phyloP scores from a whole-genome alignment of 2,888 invertebrate species.

The Tetropium fuscum region DNA sequence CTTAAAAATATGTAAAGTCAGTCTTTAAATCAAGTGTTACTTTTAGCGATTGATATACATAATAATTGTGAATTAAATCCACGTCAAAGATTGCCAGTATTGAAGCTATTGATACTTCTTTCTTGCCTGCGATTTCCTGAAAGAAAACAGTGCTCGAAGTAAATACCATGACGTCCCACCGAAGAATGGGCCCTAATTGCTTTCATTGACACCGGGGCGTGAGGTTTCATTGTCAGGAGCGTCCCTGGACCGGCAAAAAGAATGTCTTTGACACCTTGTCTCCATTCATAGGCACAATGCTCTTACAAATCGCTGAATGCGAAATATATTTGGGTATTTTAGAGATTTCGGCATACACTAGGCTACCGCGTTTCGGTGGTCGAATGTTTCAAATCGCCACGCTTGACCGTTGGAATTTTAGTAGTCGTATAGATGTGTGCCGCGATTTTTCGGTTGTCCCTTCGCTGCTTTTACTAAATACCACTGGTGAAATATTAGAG shows the following conservation, averaged over 20 bases:
- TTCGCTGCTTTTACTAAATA: constrained; percentile 30
- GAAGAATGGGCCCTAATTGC: constrained; percentile 64
- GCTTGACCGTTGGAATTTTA: constrained; percentile 47
- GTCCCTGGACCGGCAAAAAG: constrained; percentile 51
- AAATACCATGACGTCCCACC: constrained; percentile 13
- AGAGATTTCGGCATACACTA: constrained; percentile 30
- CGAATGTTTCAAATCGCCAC: constrained; percentile 48
- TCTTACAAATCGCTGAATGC: constrained; percentile 54
- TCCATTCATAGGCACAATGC: constrained; percentile 58
- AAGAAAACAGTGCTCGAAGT: constrained; percentile 24
- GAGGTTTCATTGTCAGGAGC: constrained; percentile 53
- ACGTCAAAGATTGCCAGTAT: no score
- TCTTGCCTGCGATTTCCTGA: constrained; percentile 1
- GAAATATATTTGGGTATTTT: constrained; percentile 49
- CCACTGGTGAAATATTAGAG: constrained; percentile 17
- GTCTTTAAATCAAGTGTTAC: no score
- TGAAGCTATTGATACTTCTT: constrained; percentile 8
- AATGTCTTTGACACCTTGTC: constrained; percentile 59
- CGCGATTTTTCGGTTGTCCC: constrained; percentile 51
- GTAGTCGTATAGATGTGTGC: constrained; percentile 34
- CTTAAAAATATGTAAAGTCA: no score
- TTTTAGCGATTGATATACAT: no score
- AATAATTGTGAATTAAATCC: no score
- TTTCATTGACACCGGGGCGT: constrained; percentile 65
- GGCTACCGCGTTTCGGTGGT: constrained; percentile 37